phyloP scores from a whole-genome alignment of 2,113 vertebrate genomes.

The Rhinoptilus africanus region DNA sequence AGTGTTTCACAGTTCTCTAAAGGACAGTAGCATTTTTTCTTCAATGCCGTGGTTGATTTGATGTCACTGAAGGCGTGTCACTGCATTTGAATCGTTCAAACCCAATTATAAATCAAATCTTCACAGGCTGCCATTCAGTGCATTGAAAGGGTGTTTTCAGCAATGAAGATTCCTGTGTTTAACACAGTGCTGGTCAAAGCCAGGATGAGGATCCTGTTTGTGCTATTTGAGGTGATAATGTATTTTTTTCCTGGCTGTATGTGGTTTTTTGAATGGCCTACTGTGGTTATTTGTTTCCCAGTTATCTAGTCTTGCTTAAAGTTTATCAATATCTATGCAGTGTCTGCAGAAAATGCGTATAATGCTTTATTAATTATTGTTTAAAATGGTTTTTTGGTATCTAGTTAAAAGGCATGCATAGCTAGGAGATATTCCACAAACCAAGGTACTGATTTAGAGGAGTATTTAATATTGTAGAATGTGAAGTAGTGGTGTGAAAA shows the following conservation, averaged over 20 bases:
- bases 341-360: constrained; percentile 41
- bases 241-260: background rate
- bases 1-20: background rate
- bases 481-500: constrained; percentile 12
- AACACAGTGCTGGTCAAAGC: background rate
- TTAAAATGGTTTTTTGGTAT: constrained; percentile 58
- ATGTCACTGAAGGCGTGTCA: background rate
- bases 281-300: constrained; percentile 7
- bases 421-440: constrained; percentile 21
- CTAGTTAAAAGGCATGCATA: background rate
- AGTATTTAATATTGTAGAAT: constrained; percentile 27
- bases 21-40: background rate
- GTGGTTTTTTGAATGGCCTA: constrained; percentile 17
- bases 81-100: constrained; percentile 8
- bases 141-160: background rate
- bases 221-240: background rate
- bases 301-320: background rate
- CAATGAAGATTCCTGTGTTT: background rate
- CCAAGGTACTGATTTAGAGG: constrained; percentile 37
- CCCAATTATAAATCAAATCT: constrained; percentile 7
- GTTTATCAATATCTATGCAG: background rate
- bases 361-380: constrained; percentile 42
- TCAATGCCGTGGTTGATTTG: background rate
- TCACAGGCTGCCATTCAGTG: constrained; percentile 14
- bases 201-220: background rate